Percentiles rank a stretch among this genome's conserved stretches.
These are phyloP conservation scores for Monochamus alternatus DNA, from an alignment of 2,888 invertebrate genomes.

Conservation along the genomic window DNA sequence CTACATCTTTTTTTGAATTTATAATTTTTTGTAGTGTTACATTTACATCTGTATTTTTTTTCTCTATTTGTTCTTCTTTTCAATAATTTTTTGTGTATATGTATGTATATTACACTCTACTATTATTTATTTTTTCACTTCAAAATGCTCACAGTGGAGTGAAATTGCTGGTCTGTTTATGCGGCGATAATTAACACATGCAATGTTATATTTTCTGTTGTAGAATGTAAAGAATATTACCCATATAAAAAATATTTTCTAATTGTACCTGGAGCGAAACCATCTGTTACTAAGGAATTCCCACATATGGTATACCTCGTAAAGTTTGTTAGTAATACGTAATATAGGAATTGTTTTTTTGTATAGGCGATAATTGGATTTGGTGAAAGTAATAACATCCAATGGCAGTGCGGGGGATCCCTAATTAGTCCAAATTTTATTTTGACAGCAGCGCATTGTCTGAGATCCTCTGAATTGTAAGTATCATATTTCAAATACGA, in stretches of 20 bases:
- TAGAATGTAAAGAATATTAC: constrained; percentile 26
- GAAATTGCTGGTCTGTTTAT: too few species aligned
- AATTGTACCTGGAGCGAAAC: constrained; percentile 16
- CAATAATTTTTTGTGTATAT: too few species aligned
- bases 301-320: constrained; percentile 31
- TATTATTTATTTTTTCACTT: too few species aligned
- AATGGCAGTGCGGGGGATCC: constrained; percentile 78
- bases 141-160: too few species aligned
- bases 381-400: constrained; percentile 61
- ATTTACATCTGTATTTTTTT: too few species aligned
- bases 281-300: constrained; percentile 26
- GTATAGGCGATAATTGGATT: constrained; percentile 62
- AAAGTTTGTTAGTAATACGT: background rate
- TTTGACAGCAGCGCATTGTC: constrained; percentile 81
- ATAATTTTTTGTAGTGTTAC: too few species aligned
- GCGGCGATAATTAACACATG: too few species aligned
- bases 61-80: too few species aligned
- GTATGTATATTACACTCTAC: too few species aligned
- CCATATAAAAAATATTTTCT: constrained; percentile 7
- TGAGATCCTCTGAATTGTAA: constrained; percentile 54
- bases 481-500: constrained; percentile 36
- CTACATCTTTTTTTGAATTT: too few species aligned
- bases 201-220: background rate
- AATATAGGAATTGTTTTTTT: background rate
- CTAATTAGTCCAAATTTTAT: constrained; percentile 77